These are phyloP conservation scores for Oxyura jamaicensis DNA, from an alignment of 2,113 vertebrate species.

Conservation along the genomic window DNA sequence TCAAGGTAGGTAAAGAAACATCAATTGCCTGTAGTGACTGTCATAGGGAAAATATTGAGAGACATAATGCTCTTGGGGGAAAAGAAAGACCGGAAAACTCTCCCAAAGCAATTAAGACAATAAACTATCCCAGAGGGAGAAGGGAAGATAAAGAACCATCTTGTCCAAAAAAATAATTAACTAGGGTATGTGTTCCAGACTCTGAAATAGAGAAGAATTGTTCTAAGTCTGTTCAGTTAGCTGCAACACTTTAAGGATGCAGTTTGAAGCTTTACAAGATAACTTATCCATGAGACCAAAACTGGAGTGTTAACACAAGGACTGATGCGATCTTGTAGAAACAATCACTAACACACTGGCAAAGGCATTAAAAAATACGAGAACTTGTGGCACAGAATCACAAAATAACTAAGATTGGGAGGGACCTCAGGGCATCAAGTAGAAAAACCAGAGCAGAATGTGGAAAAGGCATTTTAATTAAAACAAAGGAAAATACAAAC, in stretches of 20 bases:
- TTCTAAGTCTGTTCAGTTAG: background rate
- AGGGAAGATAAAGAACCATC: background rate
- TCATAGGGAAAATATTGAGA: background rate
- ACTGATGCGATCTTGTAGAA: background rate
- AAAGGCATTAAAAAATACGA: background rate
- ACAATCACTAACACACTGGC: accelerated
- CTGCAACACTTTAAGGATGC: background rate
- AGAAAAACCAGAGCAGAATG: background rate
- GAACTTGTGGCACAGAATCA: background rate
- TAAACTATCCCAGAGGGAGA: background rate
- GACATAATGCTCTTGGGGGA: background rate
- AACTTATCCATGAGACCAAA: background rate
- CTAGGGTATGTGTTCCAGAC: background rate
- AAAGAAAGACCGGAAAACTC: background rate
- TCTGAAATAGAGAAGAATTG: background rate
- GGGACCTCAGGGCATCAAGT: background rate
- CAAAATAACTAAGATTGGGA: background rate
- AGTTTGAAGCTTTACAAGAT: background rate
- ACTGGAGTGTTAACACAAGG: background rate
- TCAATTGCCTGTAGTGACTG: background rate
- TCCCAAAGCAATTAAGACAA: background rate
- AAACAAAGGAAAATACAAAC: background rate
- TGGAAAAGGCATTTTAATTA: background rate
- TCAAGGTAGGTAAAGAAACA: background rate
- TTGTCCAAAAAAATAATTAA: background rate